These are phyloP conservation scores for Paedocypris micromegethes DNA, from an alignment of 2,797 vertebrate genomes.

Conservation along the genomic window DNA sequence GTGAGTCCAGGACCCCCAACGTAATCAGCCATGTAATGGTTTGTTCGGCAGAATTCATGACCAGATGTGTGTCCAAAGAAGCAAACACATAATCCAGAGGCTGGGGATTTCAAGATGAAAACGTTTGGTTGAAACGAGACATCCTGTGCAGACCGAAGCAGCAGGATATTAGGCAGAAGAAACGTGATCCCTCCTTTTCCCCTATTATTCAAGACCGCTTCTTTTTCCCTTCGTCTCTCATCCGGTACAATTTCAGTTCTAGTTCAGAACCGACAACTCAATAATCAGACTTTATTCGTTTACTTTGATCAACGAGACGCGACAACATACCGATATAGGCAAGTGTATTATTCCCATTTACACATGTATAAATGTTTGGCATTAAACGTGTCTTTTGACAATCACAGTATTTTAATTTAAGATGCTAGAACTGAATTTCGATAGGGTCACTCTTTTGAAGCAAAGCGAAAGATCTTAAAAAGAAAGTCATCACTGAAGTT, in stretches of 20 bases:
- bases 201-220: slow-evolving; percentile 70
- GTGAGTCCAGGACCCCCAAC: slow-evolving; percentile 92
- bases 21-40: slow-evolving; percentile 96
- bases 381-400: too few relatives aligned
- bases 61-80: slow-evolving; percentile 50
- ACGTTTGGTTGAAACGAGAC: slow-evolving; percentile 3
- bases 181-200: slow-evolving; percentile 63
- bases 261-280: slow-evolving; percentile 60
- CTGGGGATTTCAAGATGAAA: slow-evolving; percentile 18
- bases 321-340: too few relatives aligned
- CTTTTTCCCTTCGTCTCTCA: slow-evolving; percentile 53
- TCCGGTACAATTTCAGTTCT: slow-evolving; percentile 77
- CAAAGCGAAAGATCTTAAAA: too few relatives aligned
- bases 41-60: slow-evolving; percentile 93
- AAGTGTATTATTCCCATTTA: too few relatives aligned
- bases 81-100: slow-evolving; percentile 55
- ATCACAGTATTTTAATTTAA: too few relatives aligned
- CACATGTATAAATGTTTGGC: too few relatives aligned
- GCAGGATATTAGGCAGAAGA: slow-evolving; percentile 52
- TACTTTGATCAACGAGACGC: too few relatives aligned
- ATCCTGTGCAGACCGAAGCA: slow-evolving; percentile 40
- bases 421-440: too few relatives aligned
- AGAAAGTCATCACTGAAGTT: too few relatives aligned
- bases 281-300: slow-evolving; percentile 68
- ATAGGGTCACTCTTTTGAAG: too few relatives aligned